Percentiles rank a stretch among this genome's conserved stretches.
These are phyloP conservation scores for Cosmia trapezina DNA, from an alignment of 2,888 invertebrate genomes.

Conservation along the genomic window DNA sequence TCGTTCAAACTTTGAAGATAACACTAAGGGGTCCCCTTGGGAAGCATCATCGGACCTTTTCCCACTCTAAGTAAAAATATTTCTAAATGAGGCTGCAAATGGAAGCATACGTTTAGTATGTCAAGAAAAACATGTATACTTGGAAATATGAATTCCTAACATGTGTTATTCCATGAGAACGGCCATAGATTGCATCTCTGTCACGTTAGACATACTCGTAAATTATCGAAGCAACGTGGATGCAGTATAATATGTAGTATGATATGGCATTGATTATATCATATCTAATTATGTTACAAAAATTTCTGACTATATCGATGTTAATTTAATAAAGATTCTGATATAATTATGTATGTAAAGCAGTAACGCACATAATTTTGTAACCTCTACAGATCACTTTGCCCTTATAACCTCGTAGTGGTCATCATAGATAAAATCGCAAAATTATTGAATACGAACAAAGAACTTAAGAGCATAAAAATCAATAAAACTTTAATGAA, in stretches of 20 bases:
- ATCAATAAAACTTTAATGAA: conserved; percentile 46
- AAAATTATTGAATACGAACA: conserved; percentile 39
- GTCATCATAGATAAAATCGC: conserved; percentile 39
- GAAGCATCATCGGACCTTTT: conserved; percentile 18
- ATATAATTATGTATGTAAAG: conserved; percentile 27
- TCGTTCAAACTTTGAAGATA: not conserved
- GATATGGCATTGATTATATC: not conserved
- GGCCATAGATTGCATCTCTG: conserved; percentile 42
- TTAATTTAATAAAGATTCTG: conserved; percentile 25
- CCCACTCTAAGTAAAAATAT: conserved; percentile 13
- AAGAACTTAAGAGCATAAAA: conserved; percentile 23
- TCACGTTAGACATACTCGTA: conserved; percentile 48
- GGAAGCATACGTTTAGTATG: conserved; percentile 20
- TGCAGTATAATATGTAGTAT: conserved; percentile 2
- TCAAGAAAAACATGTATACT: conserved; percentile 29
- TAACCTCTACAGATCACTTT: conserved; percentile 11
- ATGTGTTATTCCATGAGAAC: conserved; percentile 46
- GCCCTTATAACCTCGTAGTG: conserved; percentile 17
- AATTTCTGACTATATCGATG: not conserved
- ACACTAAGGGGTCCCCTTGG: conserved; percentile 10
- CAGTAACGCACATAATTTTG: conserved; percentile 20
- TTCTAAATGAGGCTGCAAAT: conserved; percentile 4
- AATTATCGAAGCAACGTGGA: conserved; percentile 34
- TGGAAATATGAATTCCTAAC: conserved; percentile 44
- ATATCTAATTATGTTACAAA: too few relatives aligned